phyloP scores from a whole-genome alignment of 2,888 invertebrate species.

The Drosophila mayaguana region DNA sequence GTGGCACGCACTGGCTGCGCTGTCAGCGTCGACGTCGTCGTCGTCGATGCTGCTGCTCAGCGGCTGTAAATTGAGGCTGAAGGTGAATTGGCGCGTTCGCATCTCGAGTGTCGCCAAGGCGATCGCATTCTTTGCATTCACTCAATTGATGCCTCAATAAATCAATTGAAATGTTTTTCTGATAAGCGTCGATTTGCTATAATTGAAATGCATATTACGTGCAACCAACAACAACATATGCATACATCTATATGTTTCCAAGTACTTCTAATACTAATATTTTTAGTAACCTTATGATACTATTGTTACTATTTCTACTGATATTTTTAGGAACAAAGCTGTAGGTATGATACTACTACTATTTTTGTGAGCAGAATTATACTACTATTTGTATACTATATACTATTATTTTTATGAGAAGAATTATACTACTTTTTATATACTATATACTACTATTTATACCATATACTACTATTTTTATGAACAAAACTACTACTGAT shows the following conservation, averaged over 20 bases:
- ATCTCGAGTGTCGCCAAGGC: conserved; percentile 66
- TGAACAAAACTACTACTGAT: neutral
- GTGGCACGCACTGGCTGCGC: conserved; percentile 35
- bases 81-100: conserved; percentile 57
- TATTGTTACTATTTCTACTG: neutral
- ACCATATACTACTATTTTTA: neutral
- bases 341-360: neutral
- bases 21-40: conserved; percentile 20
- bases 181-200: conserved; percentile 48
- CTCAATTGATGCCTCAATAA: conserved; percentile 71
- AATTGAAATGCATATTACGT: conserved; percentile 52
- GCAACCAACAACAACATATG: conserved; percentile 12
- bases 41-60: conserved; percentile 19
- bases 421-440: neutral
- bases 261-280: too few relatives aligned
- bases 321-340: neutral
- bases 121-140: conserved; percentile 55
- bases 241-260: neutral
- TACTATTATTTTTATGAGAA: too few relatives aligned
- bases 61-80: conserved; percentile 68
- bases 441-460: too few relatives aligned
- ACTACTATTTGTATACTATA: too few relatives aligned
- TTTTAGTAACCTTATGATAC: neutral
- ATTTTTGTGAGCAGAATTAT: neutral
- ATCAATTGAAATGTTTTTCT: conserved; percentile 64